Base-by-base conservation (phyloP, 2,888 invertebrate genomes). In the Pristionchus japonicus region DNA sequence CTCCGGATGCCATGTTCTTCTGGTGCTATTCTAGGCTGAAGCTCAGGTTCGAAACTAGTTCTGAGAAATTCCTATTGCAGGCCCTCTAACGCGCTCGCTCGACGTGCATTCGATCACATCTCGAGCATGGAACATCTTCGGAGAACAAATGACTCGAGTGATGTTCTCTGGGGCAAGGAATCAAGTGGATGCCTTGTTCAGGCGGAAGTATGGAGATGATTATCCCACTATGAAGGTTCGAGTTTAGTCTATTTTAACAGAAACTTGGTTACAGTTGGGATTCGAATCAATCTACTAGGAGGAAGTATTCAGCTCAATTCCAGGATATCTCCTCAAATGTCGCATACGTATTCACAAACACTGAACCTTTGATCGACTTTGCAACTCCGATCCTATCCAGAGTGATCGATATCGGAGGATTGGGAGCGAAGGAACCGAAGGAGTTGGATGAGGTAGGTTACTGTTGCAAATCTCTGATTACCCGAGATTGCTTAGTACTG, bases 381-480 rank as follows among this genome's bases (percentile, higher is more conserved):
- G 52, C 52, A 17, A 52, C 82, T 52, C 82, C 82, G 2, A 82
- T 34, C 7, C 37, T 52, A 3, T 23, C 52, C 4, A 49, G 52
- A 82, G 82, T 82, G 3, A 23, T 82, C 34, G 82, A 82, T 20
- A 52, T 82, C 34, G 82, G 82, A 57, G 82, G 82, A 52, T 15
- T 82, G 31, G 82, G 82, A 34, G 82, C 52, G 34, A 82, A 82
- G 34, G 52, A 49, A 52, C 82, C 82, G 34, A 49, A 57, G 52
- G 31, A 34, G 82, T 82, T 82, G 52, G 82, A 82, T 82, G 52
- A 82, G 82, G 82, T 82, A 34, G 31, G 7, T 6, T 34, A 82
- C 20, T 52, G 3, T 11, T 34, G 20, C 57, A 57, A 57, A 23
- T 17, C 57, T 20, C 6, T 20, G 11, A 17, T 34, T 3, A 34